Evolutionary conservation across 2,888 invertebrate species (phyloP), one percentile per base, ranked within the genome.

Genomic region (Pyrochroa serraticornis): DNA sequence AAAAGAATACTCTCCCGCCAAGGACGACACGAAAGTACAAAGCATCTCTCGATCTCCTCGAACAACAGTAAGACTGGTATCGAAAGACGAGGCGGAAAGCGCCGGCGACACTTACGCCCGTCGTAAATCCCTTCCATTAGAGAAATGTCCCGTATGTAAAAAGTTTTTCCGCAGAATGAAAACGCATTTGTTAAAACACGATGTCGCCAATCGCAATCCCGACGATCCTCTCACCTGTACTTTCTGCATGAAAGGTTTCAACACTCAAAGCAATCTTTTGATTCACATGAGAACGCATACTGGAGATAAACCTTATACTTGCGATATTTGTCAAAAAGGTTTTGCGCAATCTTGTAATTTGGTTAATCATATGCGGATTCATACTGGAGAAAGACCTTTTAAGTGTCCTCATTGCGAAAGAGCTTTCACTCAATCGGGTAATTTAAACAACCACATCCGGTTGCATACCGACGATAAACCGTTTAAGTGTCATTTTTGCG

Each of bases 111-210:
- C 75, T 6, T 74, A 73, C 53, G 60, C 72, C 12, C 74, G 72
- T 64, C 67, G 77, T 35, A 77, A 74, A 73, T 76, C 78, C 3
- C 72, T 73, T 46, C 78, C 78, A 10, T 63, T 79, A 50, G 75
- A 77, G 68, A 77, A 77, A 58, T 79, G 79, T 62, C 79, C 77
- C 6, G 71, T 79, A 44, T 79, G 79, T 64, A 79, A 78, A 67
- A 77, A 79, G 59, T 75, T 60, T 57, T 79, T 77, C 73, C 77
- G 67, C 68, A 74, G 63, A 74, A 82, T 74, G 81, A 81, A 71
- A 75, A 82, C 73, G 55, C 79, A 83, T 64, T 77, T 83, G 5
- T 63, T 75, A 30, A 80, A 79, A 66, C 80, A 80, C 56, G 73
- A 74, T 53, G 69, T 74, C 46, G 57, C 69, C 3, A 70, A 64